Base-by-base conservation (phyloP, 2,797 vertebrate genomes). In the Syngnathus acus region DNA sequence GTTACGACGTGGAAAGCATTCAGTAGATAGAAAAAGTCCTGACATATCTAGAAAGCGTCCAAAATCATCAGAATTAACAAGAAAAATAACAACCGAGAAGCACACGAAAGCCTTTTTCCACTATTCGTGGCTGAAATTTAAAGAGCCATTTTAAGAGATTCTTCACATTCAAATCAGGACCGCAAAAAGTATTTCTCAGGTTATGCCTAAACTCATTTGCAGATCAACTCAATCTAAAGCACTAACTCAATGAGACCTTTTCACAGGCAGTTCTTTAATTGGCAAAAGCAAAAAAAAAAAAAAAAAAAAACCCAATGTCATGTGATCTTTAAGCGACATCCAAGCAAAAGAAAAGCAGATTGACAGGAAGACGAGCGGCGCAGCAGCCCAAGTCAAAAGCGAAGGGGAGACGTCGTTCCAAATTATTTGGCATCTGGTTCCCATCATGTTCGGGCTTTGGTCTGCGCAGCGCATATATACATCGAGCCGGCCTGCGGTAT, bases 391-490 rank as follows among this genome's bases (percentile, higher is more conserved):
- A 14, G 50, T 43, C 2, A 86, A 76, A 67, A 75, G 76, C 70
- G 59, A 65, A 43, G 23, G 39, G 13, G 65, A 77, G 71, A 86
- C 64, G 76, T 87, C 82, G 84, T 83, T 0, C 42, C 67, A 70
- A 67, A 77, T 26, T 3, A 9, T 77, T 26, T 82, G 78, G 72
- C 86, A 89, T 88, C 86, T 90, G 89, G 81, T 80, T 88, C 79
- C 73, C 74, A 89, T 89, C 87, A 84, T 64, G 66, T 76, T 55
- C 65, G 23, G 61, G 60, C 58, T 61, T 78, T 78, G 77, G 79
- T 77, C 80, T 78, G 75, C 67, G 74, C 80, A 78, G 75, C 85
- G 32, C 32, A 32, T 32, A 78, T 79, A 74, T 70, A 83, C 80
- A 79, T 73, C 78, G 81, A 23, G 39, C 82, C 68, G 4, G 76